These are phyloP conservation scores for Pelobates fuscus DNA, from an alignment of 2,113 vertebrate genomes.

Conservation along the genomic window DNA sequence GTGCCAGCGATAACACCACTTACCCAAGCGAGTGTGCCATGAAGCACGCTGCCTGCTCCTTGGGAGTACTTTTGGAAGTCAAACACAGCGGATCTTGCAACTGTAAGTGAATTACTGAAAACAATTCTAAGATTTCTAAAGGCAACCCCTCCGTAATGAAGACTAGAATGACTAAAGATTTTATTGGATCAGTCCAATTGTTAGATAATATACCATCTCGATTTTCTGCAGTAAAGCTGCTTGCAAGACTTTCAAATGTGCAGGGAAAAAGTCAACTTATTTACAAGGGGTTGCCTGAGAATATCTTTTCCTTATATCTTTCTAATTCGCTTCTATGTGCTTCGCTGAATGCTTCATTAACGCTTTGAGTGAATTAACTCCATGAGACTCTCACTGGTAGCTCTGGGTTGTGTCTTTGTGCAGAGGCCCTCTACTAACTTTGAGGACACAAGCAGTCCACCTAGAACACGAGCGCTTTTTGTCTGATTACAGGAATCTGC, in stretches of 20 bases:
- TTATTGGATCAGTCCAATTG: conserved; percentile 31
- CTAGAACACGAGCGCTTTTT: conserved; percentile 86
- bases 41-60: conserved; percentile 93
- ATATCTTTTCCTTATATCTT: conserved; percentile 54
- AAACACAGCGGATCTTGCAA: conserved; percentile 98
- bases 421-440: conserved; percentile 65
- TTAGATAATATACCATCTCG: conserved; percentile 5
- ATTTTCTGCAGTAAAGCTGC: conserved; percentile 28
- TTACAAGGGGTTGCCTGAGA: conserved; percentile 58
- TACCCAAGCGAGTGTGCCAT: conserved; percentile 96
- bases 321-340: conserved; percentile 63
- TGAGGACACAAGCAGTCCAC: conserved; percentile 73
- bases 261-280: conserved; percentile 47
- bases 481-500: conserved; percentile 91
- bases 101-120: conserved; percentile 90
- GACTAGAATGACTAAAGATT: conserved; percentile 46
- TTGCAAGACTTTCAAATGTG: conserved; percentile 47
- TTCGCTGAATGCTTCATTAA: conserved; percentile 74
- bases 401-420: conserved; percentile 55
- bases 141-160: conserved; percentile 74
- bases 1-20: conserved; percentile 95
- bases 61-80: conserved; percentile 91
- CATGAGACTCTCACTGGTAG: conserved; percentile 57
- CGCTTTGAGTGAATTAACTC: conserved; percentile 66
- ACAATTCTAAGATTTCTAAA: conserved; percentile 70